phyloP scores from a whole-genome alignment of 2,113 vertebrate species.

The Aythya baeri region DNA sequence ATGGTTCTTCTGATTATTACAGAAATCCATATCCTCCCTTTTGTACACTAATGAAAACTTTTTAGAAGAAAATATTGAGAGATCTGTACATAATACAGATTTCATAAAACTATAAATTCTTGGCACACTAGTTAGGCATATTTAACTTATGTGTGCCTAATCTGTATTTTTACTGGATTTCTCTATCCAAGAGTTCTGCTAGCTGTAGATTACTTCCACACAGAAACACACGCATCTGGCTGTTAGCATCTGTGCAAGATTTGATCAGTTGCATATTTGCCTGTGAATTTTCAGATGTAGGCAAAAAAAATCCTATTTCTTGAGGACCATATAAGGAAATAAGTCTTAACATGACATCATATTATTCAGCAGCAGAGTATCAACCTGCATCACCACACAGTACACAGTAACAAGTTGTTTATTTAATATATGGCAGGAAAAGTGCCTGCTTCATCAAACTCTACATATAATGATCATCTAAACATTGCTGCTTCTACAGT shows the following conservation, averaged over 20 bases:
- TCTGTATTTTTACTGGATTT: conserved; percentile 51
- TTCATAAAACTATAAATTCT: conserved; percentile 39
- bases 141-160: conserved; percentile 45
- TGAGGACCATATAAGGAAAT: background rate
- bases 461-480: background rate
- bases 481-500: background rate
- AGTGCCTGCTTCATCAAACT: background rate
- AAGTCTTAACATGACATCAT: background rate
- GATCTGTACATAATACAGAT: conserved; percentile 22
- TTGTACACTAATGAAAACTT: background rate
- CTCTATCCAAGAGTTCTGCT: conserved; percentile 40
- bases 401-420: conserved; percentile 3
- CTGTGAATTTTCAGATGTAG: conserved; percentile 27
- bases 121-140: background rate
- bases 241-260: conserved; percentile 27
- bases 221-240: conserved; percentile 44
- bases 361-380: conserved; percentile 7
- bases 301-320: conserved; percentile 13
- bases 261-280: conserved; percentile 40
- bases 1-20: conserved; percentile 9
- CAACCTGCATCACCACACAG: background rate
- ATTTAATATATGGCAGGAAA: background rate
- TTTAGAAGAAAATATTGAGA: conserved; percentile 4
- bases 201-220: conserved; percentile 20
- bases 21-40: background rate